These are phyloP conservation scores for Candidula unifasciata DNA, from an alignment of 2,888 invertebrate species.

Conservation along the genomic window DNA sequence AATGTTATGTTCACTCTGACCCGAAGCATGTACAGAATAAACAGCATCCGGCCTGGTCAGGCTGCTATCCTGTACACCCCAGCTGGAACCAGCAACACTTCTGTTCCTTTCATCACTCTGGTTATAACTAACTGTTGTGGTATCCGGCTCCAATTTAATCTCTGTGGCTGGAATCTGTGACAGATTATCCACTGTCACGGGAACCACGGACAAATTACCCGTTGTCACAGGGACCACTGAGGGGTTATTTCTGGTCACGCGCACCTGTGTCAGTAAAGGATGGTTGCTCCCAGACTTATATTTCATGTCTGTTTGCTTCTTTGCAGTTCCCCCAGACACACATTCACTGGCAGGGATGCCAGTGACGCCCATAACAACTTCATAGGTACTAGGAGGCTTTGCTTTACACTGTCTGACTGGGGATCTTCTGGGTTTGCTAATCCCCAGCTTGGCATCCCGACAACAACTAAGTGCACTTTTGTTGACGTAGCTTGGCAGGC, in stretches of 20 bases:
- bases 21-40: neutral
- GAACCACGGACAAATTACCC: no score
- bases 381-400: neutral
- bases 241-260: no score
- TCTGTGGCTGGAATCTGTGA: neutral
- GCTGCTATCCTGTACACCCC: neutral
- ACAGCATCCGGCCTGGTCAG: neutral
- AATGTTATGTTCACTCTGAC: neutral
- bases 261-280: no score
- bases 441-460: neutral
- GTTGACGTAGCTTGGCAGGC: neutral
- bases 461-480: neutral
- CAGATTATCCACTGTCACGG: neutral
- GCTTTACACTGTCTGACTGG: no score
- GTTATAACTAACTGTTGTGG: neutral
- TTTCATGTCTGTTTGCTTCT: neutral
- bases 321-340: neutral
- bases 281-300: neutral
- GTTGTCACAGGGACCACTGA: no score
- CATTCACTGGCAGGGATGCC: neutral
- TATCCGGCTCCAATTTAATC: neutral
- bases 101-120: neutral
- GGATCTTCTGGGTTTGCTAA: neutral
- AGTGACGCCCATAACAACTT: slow-evolving; percentile 6
- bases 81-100: no score